These are phyloP conservation scores for Rutpela maculata DNA, from an alignment of 2,888 invertebrate genomes.

Conservation along the genomic window DNA sequence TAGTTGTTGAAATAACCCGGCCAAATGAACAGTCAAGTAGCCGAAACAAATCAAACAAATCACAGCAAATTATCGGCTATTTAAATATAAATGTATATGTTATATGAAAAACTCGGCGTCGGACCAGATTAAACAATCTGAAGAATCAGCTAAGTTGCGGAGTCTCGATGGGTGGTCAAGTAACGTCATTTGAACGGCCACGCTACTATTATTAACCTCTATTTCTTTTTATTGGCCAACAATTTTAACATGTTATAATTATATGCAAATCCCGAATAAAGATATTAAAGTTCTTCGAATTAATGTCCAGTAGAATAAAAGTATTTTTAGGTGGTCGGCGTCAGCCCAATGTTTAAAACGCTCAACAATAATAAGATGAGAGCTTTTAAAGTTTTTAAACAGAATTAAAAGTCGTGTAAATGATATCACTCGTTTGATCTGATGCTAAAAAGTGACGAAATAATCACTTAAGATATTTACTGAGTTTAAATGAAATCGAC, in stretches of 20 bases:
- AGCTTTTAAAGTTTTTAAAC: too few species aligned
- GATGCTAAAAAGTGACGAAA: too few species aligned
- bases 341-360: neutral
- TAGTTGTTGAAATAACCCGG: neutral
- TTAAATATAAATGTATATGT: conserved; percentile 19
- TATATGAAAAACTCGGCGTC: conserved; percentile 20
- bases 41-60: conserved; percentile 26
- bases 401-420: too few species aligned
- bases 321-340: neutral
- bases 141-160: conserved; percentile 8
- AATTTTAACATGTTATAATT: conserved; percentile 37
- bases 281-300: conserved; percentile 29
- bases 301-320: neutral
- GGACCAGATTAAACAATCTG: conserved; percentile 23
- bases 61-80: conserved; percentile 26
- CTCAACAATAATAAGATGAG: too few species aligned
- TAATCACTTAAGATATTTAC: too few species aligned
- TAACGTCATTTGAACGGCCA: conserved; percentile 26
- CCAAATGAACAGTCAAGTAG: conserved; percentile 3
- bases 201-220: conserved; percentile 39
- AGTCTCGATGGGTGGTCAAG: conserved; percentile 35
- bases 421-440: too few species aligned
- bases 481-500: too few species aligned
- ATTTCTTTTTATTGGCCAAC: conserved; percentile 31
- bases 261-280: conserved; percentile 36